phyloP scores from a whole-genome alignment of 2,888 invertebrate genomes.

The Rotaria macrura region DNA sequence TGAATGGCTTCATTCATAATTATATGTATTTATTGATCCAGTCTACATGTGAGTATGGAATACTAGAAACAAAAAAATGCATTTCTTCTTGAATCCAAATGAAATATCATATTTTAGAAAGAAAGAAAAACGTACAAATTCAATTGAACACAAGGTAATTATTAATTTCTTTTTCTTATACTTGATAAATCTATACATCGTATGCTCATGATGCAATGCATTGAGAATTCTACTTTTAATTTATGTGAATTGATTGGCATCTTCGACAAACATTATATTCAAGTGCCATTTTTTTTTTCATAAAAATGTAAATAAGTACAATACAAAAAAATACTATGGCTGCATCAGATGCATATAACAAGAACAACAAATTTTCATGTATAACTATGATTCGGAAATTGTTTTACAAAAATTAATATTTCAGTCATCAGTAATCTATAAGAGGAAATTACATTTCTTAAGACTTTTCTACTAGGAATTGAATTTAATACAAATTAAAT shows the following conservation, averaged over 20 bases:
- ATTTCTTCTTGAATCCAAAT: background rate
- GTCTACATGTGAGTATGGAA: background rate
- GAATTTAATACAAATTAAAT: too few relatives aligned
- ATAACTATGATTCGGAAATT: too few relatives aligned
- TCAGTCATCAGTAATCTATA: too few relatives aligned
- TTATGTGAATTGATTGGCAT: background rate
- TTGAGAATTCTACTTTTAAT: background rate
- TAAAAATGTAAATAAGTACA: background rate
- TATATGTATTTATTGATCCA: too few relatives aligned
- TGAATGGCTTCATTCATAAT: too few relatives aligned
- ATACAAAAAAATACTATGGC: background rate
- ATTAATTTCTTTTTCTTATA: background rate
- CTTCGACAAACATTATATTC: background rate
- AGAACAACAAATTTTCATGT: background rate
- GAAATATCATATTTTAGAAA: background rate
- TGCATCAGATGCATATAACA: background rate
- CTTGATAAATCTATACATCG: background rate
- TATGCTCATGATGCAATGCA: background rate
- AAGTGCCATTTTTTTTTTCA: background rate
- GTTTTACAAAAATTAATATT: too few relatives aligned
- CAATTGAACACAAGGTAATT: too few relatives aligned
- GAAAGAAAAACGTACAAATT: background rate
- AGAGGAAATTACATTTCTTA: too few relatives aligned
- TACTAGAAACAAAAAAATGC: background rate
- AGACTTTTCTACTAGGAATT: too few relatives aligned